phyloP scores from a whole-genome alignment of 37 sponge, comb jelly and placozoan genomes.

The Lycopodina hypogea region DNA sequence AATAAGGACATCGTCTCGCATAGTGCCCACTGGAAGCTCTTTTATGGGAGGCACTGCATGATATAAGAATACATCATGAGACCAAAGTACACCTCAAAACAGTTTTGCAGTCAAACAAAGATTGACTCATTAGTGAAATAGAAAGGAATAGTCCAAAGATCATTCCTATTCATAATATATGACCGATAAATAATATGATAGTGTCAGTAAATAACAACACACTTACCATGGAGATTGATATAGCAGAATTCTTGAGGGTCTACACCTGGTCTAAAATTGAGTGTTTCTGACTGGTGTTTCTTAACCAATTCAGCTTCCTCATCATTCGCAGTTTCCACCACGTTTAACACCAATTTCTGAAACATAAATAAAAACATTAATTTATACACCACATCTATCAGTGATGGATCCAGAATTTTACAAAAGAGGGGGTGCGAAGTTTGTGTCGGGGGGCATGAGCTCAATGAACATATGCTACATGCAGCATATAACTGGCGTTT shows the following conservation, averaged over 20 bases:
- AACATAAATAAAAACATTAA: no score
- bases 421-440: no score
- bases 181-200: background rate
- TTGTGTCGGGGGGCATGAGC: no score
- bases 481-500: no score
- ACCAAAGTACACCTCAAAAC: no score
- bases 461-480: no score
- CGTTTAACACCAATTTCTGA: background rate
- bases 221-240: background rate
- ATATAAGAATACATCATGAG: no score
- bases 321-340: background rate
- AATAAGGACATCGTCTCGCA: background rate
- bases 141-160: no score
- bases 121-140: no score
- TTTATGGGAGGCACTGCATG: background rate
- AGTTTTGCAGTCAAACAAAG: no score
- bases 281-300: background rate
- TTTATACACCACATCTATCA: no score
- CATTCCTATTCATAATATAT: background rate
- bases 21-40: background rate
- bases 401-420: no score
- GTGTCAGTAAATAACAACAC: background rate
- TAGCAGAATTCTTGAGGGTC: slow-evolving; percentile 1
- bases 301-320: background rate
- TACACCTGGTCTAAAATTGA: background rate